A percentile compares a stretch with the other conserved stretches of the same genome.
Conservation (phyloP, 35 echinoderm and acorn worm species). For the Antedon bifida region DNA sequence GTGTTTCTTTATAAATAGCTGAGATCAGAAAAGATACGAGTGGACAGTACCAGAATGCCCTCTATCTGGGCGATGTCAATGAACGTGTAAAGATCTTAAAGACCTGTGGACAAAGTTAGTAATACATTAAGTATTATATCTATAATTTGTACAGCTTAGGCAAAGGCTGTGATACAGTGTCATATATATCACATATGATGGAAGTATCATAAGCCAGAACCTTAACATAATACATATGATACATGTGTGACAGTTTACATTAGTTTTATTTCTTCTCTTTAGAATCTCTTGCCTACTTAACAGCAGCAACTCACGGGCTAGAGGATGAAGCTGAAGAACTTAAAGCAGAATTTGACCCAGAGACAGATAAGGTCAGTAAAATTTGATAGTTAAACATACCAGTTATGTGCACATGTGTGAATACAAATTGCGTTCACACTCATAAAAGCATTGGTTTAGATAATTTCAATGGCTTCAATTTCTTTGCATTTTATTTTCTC, state of each 20-base stretch:
- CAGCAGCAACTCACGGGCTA: slow-evolving; percentile 80
- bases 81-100: slow-evolving; percentile 95
- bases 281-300: slow-evolving; percentile 93
- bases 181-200: too few relatives aligned
- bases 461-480: not conserved
- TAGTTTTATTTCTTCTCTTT: not conserved
- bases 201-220: too few relatives aligned
- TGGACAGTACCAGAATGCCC: slow-evolving; percentile 96
- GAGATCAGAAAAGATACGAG: slow-evolving; percentile 97
- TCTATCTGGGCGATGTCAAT: slow-evolving; percentile 92
- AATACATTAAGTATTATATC: not conserved
- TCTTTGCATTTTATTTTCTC: not conserved
- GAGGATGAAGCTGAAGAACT: slow-evolving; percentile 56
- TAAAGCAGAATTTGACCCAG: slow-evolving; percentile 46
- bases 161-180: too few relatives aligned
- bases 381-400: not conserved
- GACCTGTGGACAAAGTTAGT: slow-evolving; percentile 94
- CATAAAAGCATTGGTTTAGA: too few relatives aligned
- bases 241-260: not conserved
- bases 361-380: slow-evolving; percentile 28
- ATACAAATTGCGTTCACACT: too few relatives aligned
- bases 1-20: slow-evolving; percentile 26
- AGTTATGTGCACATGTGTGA: too few relatives aligned
- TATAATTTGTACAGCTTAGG: not conserved
- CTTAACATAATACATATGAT: not conserved